A percentile compares a stretch with the other conserved stretches of the same genome.
Conservation (phyloP, 2,888 invertebrate genomes). For the Amiota minor region DNA sequence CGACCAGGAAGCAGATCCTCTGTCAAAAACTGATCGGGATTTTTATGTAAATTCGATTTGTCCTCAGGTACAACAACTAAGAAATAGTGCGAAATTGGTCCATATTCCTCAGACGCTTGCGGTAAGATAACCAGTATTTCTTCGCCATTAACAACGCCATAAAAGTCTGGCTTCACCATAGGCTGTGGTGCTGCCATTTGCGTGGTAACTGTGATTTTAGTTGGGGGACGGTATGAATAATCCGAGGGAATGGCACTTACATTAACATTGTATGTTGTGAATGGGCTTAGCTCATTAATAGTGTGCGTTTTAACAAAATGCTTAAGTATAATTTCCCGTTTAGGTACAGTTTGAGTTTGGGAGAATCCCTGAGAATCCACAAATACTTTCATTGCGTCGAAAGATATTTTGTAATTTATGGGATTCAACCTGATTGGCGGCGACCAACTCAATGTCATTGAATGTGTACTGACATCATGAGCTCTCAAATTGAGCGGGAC, state of each 20-base stretch:
- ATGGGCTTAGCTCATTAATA: slow-evolving; percentile 91
- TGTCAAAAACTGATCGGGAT: slow-evolving; percentile 92
- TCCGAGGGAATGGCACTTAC: slow-evolving; percentile 92
- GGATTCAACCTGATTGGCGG: slow-evolving; percentile 92
- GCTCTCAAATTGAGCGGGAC: slow-evolving; percentile 91
- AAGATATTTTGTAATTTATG: slow-evolving; percentile 90
- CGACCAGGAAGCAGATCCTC: slow-evolving; percentile 86
- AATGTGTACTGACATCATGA: slow-evolving; percentile 93
- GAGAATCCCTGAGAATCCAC: slow-evolving; percentile 95
- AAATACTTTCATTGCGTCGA: slow-evolving; percentile 93
- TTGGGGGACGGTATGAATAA: slow-evolving; percentile 88
- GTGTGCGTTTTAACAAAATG: slow-evolving; percentile 82
- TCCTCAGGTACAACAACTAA: slow-evolving; percentile 96
- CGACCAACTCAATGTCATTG: slow-evolving; percentile 93
- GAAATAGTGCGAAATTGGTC: slow-evolving; percentile 97
- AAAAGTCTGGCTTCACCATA: slow-evolving; percentile 96
- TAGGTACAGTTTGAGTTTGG: slow-evolving; percentile 87
- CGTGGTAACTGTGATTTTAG: slow-evolving; percentile 93
- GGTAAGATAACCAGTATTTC: slow-evolving; percentile 92
- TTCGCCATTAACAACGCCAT: slow-evolving; percentile 89
- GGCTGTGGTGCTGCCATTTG: slow-evolving; percentile 97
- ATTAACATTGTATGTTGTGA: slow-evolving; percentile 95
- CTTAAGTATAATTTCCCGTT: slow-evolving; percentile 82
- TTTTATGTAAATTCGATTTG: slow-evolving; percentile 82
- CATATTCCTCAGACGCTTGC: slow-evolving; percentile 97